Base-by-base conservation (phyloP, 2,888 invertebrate genomes). In the Phymatocera aterrima region DNA sequence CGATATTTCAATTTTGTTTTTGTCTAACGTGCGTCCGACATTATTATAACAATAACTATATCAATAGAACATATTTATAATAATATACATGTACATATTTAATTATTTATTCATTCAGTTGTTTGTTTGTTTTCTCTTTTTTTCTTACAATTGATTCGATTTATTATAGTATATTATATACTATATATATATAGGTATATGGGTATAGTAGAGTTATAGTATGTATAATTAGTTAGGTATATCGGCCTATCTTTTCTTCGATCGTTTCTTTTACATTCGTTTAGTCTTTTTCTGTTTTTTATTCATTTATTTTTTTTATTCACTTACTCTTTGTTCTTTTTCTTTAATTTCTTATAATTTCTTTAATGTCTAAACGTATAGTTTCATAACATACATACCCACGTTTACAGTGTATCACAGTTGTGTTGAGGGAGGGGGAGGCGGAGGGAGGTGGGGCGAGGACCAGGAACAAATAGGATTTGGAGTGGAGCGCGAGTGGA, bases 331-430 rank as follows among this genome's bases (percentile, higher is more conserved):
- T 77, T 64, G 54, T 70, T 77, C 83, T 83, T 77, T 84, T 68
- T 68, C 68, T 80, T 81, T 77, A n/a, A n/a, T n/a, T 81, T 80
- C 80, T 72, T 54, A 68, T 64, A 54, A 77, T 77, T 84, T 84
- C 78, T 84, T 86, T 86, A 84, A 86, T 85, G 83, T 85, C 86
- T 88, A 89, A 87, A 86, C 83, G 85, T 87, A 85, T 88, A 88
- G 86, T 88, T 86, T 87, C 87, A 86, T 88, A 85, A 83, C 80
- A 84, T 86, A 85, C 83, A 86, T 87, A 86, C 83, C 83, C 83
- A 83, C 86, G 83, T 87, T 86, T 84, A 86, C 86, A 88, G 87
- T 88, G 89, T 90, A 90, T 90, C 90, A 90, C 90, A 90, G 90
- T 89, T 90, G 87, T 89, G 86, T 89, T 88, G 86, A 85, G 86